A percentile compares a stretch with the other conserved stretches of the same genome.
phyloP scores from a whole-genome alignment of 2,888 invertebrate genomes.

The Apeira syringaria region DNA sequence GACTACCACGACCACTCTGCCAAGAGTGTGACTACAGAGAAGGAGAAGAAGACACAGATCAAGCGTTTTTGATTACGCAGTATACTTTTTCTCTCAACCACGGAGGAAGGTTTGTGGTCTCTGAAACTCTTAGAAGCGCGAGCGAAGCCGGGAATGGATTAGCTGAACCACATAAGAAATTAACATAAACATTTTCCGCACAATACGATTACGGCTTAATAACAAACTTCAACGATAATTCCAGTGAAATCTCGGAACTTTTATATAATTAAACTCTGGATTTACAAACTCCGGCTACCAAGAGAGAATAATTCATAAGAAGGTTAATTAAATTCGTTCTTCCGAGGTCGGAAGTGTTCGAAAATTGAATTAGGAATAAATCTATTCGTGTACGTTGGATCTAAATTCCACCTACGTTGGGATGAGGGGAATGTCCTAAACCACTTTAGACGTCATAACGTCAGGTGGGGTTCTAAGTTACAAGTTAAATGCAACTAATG shows the following conservation, averaged over 20 bases:
- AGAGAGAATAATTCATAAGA: conserved; percentile 61
- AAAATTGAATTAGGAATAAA: conserved; percentile 50
- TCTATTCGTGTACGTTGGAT: conserved; percentile 37
- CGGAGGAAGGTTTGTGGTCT: no score
- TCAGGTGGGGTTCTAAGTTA: conserved; percentile 24
- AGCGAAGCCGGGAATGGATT: no score
- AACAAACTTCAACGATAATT: conserved; percentile 42
- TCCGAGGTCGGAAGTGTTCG: conserved; percentile 42
- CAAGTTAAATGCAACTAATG: conserved; percentile 18
- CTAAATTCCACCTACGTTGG: conserved; percentile 20
- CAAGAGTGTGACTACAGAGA: no score
- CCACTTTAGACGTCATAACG: conserved; percentile 28
- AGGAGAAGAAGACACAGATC: no score
- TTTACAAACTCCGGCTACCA: conserved; percentile 52
- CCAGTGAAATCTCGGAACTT: conserved; percentile 48
- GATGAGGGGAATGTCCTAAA: conserved; percentile 25
- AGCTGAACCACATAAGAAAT: no score
- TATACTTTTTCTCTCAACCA: no score
- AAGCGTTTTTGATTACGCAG: no score
- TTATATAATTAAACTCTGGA: conserved; percentile 55
- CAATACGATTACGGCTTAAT: conserved; percentile 33
- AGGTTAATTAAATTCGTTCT: conserved; percentile 63
- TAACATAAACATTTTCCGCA: conserved; percentile 18
- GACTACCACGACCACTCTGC: no score
- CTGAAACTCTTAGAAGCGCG: no score